These are phyloP conservation scores for Simalia tracyae DNA, from an alignment of 2,797 vertebrate genomes.

Conservation along the genomic window DNA sequence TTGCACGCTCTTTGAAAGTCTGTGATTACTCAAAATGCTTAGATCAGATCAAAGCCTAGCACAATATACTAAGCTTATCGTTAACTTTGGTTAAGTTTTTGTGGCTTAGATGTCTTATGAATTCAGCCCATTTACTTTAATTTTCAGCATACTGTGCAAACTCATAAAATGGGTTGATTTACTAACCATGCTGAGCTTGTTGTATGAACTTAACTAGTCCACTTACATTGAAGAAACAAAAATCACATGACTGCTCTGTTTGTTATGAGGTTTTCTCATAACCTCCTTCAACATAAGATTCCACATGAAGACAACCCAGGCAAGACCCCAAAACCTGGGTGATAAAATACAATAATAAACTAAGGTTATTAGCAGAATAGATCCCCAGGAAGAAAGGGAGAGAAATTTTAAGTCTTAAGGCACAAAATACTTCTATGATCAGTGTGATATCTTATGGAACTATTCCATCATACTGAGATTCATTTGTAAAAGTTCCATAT, in stretches of 20 bases:
- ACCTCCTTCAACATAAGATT: not conserved
- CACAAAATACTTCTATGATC: not conserved
- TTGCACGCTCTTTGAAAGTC: not conserved
- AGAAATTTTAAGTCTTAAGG: not conserved
- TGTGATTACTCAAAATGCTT: not conserved
- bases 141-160: not conserved
- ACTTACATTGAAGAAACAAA: not conserved
- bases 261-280: not conserved
- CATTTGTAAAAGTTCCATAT: not conserved
- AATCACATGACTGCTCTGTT: not conserved
- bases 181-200: not conserved
- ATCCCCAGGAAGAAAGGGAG: not conserved
- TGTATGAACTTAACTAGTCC: not conserved
- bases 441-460: not conserved
- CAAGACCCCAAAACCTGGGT: not conserved
- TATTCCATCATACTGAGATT: not conserved
- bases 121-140: not conserved
- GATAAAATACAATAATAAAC: not conserved
- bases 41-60: not conserved
- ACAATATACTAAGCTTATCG: not conserved
- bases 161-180: not conserved
- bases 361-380: not conserved
- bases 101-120: not conserved
- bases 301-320: not conserved
- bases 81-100: not conserved